Conservation (phyloP, 2,888 invertebrate species). For the Chymomyza amoena region DNA sequence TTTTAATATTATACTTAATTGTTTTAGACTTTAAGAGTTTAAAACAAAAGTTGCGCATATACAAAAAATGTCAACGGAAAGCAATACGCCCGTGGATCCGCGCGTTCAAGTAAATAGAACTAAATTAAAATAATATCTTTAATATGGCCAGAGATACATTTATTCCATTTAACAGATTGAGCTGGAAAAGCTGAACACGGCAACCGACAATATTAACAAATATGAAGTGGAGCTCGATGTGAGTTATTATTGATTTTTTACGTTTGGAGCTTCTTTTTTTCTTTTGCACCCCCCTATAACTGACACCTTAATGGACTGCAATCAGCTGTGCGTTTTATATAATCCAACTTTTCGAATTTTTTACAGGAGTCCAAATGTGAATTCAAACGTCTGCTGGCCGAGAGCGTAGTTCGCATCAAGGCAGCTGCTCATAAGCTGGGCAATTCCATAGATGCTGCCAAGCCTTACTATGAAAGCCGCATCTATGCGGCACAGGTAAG, state of each 20-base stretch:
- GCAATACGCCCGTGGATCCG: constrained; percentile 87
- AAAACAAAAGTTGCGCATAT: background rate
- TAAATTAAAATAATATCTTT: background rate
- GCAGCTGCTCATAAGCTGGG: constrained; percentile 89
- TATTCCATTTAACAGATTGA: constrained; percentile 83
- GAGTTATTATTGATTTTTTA: constrained; percentile 73
- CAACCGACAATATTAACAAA: constrained; percentile 95
- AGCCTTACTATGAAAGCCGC: constrained; percentile 94
- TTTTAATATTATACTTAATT: background rate
- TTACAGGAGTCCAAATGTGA: constrained; percentile 87
- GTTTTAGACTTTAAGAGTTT: background rate
- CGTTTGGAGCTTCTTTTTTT: constrained; percentile 26
- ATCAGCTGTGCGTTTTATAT: background rate
- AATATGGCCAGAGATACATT: background rate
- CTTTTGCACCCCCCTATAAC: background rate
- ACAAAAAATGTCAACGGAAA: constrained; percentile 77
- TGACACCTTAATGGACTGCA: background rate
- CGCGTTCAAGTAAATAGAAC: constrained; percentile 85
- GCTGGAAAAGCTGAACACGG: constrained; percentile 92
- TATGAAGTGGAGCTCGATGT: constrained; percentile 93
- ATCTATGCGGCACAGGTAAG: constrained; percentile 88
- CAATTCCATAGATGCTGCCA: constrained; percentile 90
- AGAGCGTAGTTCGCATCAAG: constrained; percentile 90
- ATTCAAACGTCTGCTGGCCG: constrained; percentile 89
- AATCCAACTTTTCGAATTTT: background rate